Conservation (phyloP, 2,113 vertebrate species). For the Petrocephalus zakoni region DNA sequence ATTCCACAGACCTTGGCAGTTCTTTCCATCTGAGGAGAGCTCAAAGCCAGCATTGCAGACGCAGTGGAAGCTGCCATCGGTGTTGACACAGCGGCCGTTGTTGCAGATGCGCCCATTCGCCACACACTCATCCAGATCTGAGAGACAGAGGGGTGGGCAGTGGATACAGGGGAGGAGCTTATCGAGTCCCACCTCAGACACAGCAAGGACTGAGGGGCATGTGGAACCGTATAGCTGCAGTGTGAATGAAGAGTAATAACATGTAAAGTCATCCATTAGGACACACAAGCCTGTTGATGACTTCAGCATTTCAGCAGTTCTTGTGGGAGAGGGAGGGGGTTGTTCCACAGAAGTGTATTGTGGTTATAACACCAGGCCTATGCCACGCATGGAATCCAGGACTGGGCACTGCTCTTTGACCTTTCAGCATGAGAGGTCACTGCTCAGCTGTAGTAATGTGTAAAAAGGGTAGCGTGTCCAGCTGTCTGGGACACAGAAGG, state of each 20-base stretch:
- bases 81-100: conserved; percentile 94
- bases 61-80: conserved; percentile 95
- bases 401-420: neutral
- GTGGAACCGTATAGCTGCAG: neutral
- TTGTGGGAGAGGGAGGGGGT: neutral
- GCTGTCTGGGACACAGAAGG: neutral
- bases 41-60: conserved; percentile 98
- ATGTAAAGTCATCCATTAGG: neutral
- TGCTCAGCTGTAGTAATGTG: neutral
- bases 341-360: neutral
- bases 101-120: conserved; percentile 91
- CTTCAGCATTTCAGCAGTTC: neutral
- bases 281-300: neutral
- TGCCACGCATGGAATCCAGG: neutral
- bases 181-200: neutral
- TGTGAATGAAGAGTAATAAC: neutral
- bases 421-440: neutral
- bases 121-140: conserved; percentile 95
- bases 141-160: conserved; percentile 25
- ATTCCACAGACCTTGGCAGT: conserved; percentile 59
- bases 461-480: neutral
- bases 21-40: conserved; percentile 58
- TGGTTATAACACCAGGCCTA: neutral
- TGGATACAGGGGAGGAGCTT: neutral
- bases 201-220: neutral